Conservation (phyloP, 2,888 invertebrate genomes). For the Xestobium rufovillosum region DNA sequence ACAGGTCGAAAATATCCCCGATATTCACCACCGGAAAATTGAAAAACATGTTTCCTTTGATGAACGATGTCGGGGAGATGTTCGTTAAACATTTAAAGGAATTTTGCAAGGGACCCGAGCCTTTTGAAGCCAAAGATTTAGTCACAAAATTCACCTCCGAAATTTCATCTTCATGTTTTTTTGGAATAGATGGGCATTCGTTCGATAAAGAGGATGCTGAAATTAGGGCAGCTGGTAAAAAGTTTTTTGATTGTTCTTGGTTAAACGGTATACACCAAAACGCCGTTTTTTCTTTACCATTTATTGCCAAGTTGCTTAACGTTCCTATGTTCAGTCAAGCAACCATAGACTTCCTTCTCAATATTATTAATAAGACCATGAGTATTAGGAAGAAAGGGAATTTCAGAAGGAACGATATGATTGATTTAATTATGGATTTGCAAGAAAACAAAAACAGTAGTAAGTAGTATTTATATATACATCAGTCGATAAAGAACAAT, state of each 20-base stretch:
- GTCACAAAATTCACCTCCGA: constrained; percentile 21
- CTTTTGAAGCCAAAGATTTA: constrained; percentile 19
- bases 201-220: constrained; percentile 22
- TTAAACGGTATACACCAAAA: no score
- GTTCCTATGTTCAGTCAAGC: no score
- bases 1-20: constrained; percentile 28
- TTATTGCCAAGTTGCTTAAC: no score
- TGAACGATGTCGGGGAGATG: constrained; percentile 27
- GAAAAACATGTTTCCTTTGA: constrained; percentile 29
- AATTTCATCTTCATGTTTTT: constrained; percentile 21
- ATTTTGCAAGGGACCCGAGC: constrained; percentile 7
- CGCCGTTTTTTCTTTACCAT: no score
- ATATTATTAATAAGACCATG: no score
- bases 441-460: no score
- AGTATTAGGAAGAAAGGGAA: constrained; percentile 16
- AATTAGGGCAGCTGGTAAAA: constrained; percentile 17
- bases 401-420: constrained; percentile 19
- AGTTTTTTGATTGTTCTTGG: no score
- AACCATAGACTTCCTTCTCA: no score
- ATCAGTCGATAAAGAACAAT: no score
- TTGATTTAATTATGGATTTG: no score
- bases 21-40: constrained; percentile 32
- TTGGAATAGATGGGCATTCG: constrained; percentile 23
- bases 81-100: constrained; percentile 24
- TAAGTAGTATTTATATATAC: no score